phyloP scores from a whole-genome alignment of 1,140 invertebrate genomes.

The Aradophagus sp. region DNA sequence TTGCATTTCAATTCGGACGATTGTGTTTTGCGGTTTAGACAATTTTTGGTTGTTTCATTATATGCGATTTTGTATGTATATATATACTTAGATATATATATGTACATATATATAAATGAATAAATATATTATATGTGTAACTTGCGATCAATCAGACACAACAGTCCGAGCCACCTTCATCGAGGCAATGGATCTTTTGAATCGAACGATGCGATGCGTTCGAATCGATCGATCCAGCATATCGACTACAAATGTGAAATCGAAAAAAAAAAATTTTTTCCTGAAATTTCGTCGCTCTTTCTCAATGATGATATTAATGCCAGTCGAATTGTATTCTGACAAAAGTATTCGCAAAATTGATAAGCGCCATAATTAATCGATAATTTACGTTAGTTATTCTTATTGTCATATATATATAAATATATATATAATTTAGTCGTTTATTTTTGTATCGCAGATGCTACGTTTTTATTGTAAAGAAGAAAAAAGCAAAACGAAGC shows the following conservation, averaged over 20 bases:
- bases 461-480: constrained; percentile 62
- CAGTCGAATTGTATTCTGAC: constrained; percentile 53
- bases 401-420: constrained; percentile 55
- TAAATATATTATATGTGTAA: constrained; percentile 18
- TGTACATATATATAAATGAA: constrained; percentile 24
- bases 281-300: constrained; percentile 24
- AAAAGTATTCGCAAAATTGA: constrained; percentile 54
- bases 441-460: constrained; percentile 70
- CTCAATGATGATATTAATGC: constrained; percentile 27
- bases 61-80: constrained; percentile 47
- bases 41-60: constrained; percentile 28
- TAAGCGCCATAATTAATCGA: constrained; percentile 57
- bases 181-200: no score
- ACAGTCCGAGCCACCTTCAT: constrained; percentile 38
- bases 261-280: no score
- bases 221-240: no score
- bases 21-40: constrained; percentile 27
- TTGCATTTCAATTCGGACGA: constrained; percentile 25
- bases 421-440: constrained; percentile 63
- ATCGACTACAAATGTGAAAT: no score
- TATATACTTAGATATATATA: constrained; percentile 11
- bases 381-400: constrained; percentile 55
- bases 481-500: constrained; percentile 32
- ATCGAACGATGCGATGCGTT: no score
- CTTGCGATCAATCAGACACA: constrained; percentile 56